These are phyloP conservation scores for Dasypus novemcinctus DNA, from an alignment of 2,113 vertebrate genomes.

Conservation along the genomic window DNA sequence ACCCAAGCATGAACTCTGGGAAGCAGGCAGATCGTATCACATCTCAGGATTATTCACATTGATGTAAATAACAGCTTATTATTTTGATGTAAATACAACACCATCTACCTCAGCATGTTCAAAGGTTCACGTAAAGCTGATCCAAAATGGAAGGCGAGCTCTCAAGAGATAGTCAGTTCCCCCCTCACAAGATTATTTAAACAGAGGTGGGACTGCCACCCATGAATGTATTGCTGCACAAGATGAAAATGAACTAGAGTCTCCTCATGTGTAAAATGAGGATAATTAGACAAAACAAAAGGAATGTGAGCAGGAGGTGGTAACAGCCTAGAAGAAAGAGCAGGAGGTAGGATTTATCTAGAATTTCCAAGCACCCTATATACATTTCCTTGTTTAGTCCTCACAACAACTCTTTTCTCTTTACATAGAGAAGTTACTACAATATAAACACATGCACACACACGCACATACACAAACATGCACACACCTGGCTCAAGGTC, in stretches of 20 bases:
- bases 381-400: background rate
- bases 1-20: background rate
- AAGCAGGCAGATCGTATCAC: background rate
- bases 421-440: background rate
- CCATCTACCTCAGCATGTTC: background rate
- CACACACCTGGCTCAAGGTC: background rate
- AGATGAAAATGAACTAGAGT: background rate
- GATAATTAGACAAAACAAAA: background rate
- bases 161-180: fast-evolving
- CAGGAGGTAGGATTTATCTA: background rate
- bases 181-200: background rate
- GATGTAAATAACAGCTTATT: background rate
- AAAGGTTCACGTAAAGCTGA: background rate
- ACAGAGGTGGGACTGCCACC: background rate
- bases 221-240: background rate
- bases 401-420: background rate
- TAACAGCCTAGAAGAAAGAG: no score
- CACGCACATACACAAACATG: no score
- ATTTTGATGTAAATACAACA: background rate
- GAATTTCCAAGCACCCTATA: background rate
- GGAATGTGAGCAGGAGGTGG: background rate
- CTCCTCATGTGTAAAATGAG: background rate
- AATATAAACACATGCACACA: background rate
- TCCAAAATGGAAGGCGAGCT: background rate
- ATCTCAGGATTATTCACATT: background rate